A percentile compares a stretch with the other conserved stretches of the same genome.
phyloP scores from a whole-genome alignment of 2,113 vertebrate species.

The Nycticryphes semicollaris region DNA sequence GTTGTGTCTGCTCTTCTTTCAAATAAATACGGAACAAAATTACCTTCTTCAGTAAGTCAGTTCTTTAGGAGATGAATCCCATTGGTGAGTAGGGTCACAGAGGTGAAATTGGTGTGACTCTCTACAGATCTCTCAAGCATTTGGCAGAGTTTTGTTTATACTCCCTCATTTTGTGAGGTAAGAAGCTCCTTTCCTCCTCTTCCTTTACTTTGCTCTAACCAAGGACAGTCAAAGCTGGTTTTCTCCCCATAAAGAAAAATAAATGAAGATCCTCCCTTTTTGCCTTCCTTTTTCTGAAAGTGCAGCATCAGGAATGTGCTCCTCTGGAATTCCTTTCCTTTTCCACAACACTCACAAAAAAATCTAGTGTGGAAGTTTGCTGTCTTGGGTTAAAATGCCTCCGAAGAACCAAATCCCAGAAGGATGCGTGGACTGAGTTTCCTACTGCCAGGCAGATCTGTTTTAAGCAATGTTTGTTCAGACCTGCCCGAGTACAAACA shows the following conservation, averaged over 20 bases:
- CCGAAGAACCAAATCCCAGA: not conserved
- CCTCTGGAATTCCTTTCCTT: not conserved
- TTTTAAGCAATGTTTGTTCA: not conserved
- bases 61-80: not conserved
- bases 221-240: not conserved
- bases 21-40: not conserved
- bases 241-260: not conserved
- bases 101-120: not conserved
- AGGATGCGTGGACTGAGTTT: rapidly evolving
- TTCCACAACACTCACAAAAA: not conserved
- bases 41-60: not conserved
- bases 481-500: not conserved
- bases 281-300: not conserved
- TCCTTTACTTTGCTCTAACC: not conserved
- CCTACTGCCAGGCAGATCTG: not conserved
- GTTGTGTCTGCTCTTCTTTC: not conserved
- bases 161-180: not conserved
- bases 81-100: not conserved
- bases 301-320: not conserved
- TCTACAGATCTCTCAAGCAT: not conserved
- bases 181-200: not conserved
- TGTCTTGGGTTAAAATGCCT: not conserved
- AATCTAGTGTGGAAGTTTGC: not conserved
- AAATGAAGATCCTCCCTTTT: not conserved
- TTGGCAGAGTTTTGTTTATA: not conserved